These are phyloP conservation scores for Glaucidium brasilianum DNA, from an alignment of 2,113 vertebrate genomes.

Conservation along the genomic window DNA sequence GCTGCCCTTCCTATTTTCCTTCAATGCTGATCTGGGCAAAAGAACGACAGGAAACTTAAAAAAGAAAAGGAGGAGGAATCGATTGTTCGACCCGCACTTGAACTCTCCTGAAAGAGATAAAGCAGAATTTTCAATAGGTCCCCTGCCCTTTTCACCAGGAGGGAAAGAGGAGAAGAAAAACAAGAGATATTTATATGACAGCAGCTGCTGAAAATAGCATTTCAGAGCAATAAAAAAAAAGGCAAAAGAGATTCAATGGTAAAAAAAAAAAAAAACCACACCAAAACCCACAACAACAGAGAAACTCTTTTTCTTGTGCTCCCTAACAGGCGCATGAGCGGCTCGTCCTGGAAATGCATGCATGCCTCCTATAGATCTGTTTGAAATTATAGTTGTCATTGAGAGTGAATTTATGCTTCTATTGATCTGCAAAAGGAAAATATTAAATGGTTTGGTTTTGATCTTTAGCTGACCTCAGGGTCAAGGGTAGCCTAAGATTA, in stretches of 20 bases:
- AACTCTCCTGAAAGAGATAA: conserved; percentile 92
- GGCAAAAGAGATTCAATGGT: conserved; percentile 79
- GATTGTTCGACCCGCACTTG: conserved; percentile 96
- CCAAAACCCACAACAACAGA: conserved; percentile 62
- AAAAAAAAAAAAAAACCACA: conserved; percentile 54
- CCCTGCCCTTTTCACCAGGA: conserved; percentile 86
- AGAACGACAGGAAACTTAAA: conserved; percentile 92
- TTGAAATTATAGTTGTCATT: conserved; percentile 99
- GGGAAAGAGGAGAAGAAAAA: conserved; percentile 85
- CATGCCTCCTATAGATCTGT: conserved; percentile 91
- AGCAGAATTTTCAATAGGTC: conserved; percentile 88
- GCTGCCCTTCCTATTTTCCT: conserved; percentile 85
- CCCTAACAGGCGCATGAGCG: conserved; percentile 68
- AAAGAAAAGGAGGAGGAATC: conserved; percentile 87
- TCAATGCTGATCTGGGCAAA: conserved; percentile 92
- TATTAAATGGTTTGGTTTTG: conserved; percentile 98
- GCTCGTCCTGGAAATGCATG: conserved; percentile 75
- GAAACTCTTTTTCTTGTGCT: conserved; percentile 71
- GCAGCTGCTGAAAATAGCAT: conserved; percentile 85
- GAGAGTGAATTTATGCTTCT: conserved; percentile 95
- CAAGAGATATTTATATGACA: conserved; percentile 88
- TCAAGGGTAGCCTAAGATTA: conserved; percentile 99
- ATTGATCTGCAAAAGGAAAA: conserved; percentile 99
- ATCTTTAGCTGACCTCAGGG: conserved; percentile 91
- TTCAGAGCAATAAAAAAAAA: conserved; percentile 83